Base-by-base conservation (phyloP, 1,140 invertebrate species). In the Drosophila lowei region DNA sequence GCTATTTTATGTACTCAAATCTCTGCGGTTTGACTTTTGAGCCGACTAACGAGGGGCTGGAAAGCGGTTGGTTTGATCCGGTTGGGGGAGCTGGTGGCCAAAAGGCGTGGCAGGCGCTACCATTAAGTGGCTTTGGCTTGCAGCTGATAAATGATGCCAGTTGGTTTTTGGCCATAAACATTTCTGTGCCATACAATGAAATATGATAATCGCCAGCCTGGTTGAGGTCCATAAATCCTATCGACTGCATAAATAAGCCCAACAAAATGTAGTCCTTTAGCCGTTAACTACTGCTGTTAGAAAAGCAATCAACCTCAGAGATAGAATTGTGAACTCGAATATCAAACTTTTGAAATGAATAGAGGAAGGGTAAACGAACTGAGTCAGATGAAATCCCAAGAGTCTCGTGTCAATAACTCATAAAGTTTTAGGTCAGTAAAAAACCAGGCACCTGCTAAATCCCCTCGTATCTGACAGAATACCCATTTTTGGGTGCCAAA, bases 111-210 rank as follows among this genome's bases (percentile, higher is more conserved):
- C 42, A 50, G 52, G 21, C 41, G 30, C 53, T 44, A 52, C 71
- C 55, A 74, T 75, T 74, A 66, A 75, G 71, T 75, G 72, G 71
- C 71, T 75, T 75, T 66, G 41, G 71, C 54, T 75, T 75, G 72
- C 71, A 75, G 55, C 72, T 75, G 72, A 75, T 75, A 75, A 75
- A 75, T 74, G 72, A 66, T 58, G 50, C 52, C 72, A 59, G 72
- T 66, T 74, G 66, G 57, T 42, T 47, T 46, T 61, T 25, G 70
- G 61, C 55, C 49, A 74, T 75, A 66, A 66, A 75, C 71, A 74
- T 59, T 73, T 57, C 30, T 9, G 70, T 28, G 49, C 52, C 64
- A 70, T 68, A 68, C 66, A 75, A 75, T 75, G 72, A 75, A 75
- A 67, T 76, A 76, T 68, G 72, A 76, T 68, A 76, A 75, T 74